These are phyloP conservation scores for Gymnodraco acuticeps DNA, from an alignment of 2,797 vertebrate species.

Conservation along the genomic window DNA sequence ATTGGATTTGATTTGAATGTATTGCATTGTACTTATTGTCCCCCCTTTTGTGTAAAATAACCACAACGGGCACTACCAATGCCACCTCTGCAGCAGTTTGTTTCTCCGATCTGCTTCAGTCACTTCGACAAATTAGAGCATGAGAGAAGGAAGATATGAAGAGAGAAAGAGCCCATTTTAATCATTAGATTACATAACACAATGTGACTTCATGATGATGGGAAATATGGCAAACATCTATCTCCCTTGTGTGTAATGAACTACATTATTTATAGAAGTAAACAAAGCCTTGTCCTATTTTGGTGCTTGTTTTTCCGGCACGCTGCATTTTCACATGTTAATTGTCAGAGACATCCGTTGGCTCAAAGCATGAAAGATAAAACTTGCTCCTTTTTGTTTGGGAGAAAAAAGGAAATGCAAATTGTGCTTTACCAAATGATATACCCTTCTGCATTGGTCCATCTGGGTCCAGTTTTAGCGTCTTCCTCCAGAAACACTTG, in stretches of 20 bases:
- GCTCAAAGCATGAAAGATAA: constrained; percentile 34
- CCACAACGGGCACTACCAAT: background rate
- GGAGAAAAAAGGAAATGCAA: constrained; percentile 17
- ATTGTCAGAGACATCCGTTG: constrained; percentile 50
- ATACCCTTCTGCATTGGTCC: background rate
- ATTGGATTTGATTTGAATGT: background rate
- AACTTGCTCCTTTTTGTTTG: constrained; percentile 28
- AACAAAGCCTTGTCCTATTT: constrained; percentile 65
- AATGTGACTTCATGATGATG: constrained; percentile 50
- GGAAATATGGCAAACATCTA: constrained; percentile 47
- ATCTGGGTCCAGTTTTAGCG: background rate
- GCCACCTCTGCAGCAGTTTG: background rate
- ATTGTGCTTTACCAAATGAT: constrained; percentile 1
- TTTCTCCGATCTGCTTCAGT: constrained; percentile 44
- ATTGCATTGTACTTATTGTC: background rate
- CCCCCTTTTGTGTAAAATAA: background rate
- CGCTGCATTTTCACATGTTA: constrained; percentile 48
- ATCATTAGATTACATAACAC: constrained; percentile 64
- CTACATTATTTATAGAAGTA: constrained; percentile 63
- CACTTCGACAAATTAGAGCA: constrained; percentile 46
- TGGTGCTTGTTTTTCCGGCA: constrained; percentile 33
- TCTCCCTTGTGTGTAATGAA: constrained; percentile 50
- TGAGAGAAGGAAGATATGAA: constrained; percentile 20
- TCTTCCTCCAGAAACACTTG: constrained; percentile 9
- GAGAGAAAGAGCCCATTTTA: constrained; percentile 48